Evolutionary conservation across 2,888 invertebrate genomes (phyloP), one percentile per base, ranked within the genome.

Genomic region (Tridacna crocea): DNA sequence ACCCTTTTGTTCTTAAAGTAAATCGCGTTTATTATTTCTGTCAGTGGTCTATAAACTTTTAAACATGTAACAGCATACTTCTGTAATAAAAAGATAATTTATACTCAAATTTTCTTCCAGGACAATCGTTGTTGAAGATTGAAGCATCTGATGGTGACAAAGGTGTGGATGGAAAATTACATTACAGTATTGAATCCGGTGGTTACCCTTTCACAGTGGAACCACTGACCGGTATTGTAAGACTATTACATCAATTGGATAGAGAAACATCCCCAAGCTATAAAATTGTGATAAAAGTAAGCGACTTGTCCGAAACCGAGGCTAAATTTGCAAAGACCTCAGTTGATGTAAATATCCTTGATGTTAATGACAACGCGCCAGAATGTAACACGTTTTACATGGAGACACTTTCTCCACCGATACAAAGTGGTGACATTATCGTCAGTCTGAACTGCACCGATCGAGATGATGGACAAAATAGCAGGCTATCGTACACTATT

Each of bases 61-160:
- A 36, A 36, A 36, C 36, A 36, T 36, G 36, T 36, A 36, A 36
- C 36, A 36, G 36, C 36, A 36, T 4, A 36, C 36, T 4, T 36
- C 2, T 36, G 36, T 36, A 36, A 36, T 36, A 36, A 36, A 36
- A 8, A 8, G 36, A 36, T 36, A 36, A 36, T 36, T 36, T 36
- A 36, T 4, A 36, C 3, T 8, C 36, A 55, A 55, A 19, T 19
- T 4, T 24, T 61, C 13, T 77, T 73, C 8, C 74, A 87, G 90
- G 90, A 12, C 74, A 83, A 2, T 76, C 83, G 0, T 55, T 91
- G 19, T 80, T 86, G 47, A 80, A 85, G 48, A 77, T 89, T 0
- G 66, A 75, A 12, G 91, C 89, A 0, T 85, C 86, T 0, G 91
- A 91, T 77, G 73, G 36, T 8, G 91, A 91, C 72, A 13, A 72